Base-by-base conservation (phyloP, 2,888 invertebrate species). In the Beris chalybata region DNA sequence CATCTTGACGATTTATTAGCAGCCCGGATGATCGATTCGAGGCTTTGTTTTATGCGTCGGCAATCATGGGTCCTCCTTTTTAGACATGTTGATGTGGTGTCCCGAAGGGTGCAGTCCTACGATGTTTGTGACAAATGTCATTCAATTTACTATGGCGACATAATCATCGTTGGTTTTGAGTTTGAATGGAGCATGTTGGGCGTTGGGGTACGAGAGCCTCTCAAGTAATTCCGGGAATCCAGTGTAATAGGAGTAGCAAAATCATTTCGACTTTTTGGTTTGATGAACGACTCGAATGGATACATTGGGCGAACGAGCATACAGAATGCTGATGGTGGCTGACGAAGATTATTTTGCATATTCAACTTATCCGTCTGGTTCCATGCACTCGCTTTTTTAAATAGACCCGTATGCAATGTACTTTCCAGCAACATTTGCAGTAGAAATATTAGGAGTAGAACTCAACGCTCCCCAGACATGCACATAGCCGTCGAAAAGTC, bases 1-100 rank as follows among this genome's bases (percentile, higher is more conserved):
- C 64, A 64, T 64, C 64, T 64, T 64, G 45, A 64, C 53, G 44
- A 64, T 64, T 64, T 64, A 64, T 64, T 64, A 64, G 64, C 30
- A 15, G 64, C 31, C 30, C 50, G 43, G 50, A 52, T 61, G 61
- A 61, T 61, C 45, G 61, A 61, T 61, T 61, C 52, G 29, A 15
- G 52, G 61, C 22, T 52, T 50, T 52, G 61, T 61, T 61, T 61
- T 61, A 50, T 11, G 6, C 6, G 53, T n/a, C 30, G 11, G 11
- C 31, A 54, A 54, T 31, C 12, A 11, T 32, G 54, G 12, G 55
- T 43, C 55, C 55, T 56, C 38, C 43, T 13, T 43, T 56, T 13
- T 13, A 7, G 13, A 52, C 11, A 52, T 52, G 29, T 32, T 52
- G 52, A 38, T 61, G 29, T 50, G 43, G 47, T 48, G 50, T 50